Evolutionary conservation across 2,797 vertebrate species (phyloP), one percentile per base, ranked within the genome.

Genomic region (Epinephelus coioides): DNA sequence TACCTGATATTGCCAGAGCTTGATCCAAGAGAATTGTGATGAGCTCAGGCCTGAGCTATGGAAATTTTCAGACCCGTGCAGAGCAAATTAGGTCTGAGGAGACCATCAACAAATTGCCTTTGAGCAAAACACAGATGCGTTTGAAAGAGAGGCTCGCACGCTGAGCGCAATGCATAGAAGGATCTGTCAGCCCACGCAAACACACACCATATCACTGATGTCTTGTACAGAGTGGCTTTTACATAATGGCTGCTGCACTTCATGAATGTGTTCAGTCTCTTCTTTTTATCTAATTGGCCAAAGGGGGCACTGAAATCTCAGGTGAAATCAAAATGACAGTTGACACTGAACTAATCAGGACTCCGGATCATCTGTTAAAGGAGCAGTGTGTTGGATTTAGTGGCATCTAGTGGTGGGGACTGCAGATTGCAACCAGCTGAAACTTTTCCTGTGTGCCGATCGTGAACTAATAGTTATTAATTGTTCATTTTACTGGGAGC

Each of bases 31-130:
- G 76, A 79, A 87, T 74, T 71, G 78, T 86, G 72, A 89, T 83
- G 84, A 91, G 86, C 77, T 78, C 59, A 78, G 68, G 65, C 73
- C 69, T 72, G 69, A 73, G 83, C 78, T 68, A 66, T 74, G 73
- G 76, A 88, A 73, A 88, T 90, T 47, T 86, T 74, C 81, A 78
- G 80, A 73, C 64, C 30, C 8, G 44, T 53, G 64, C 69, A 66
- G 81, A 78, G 76, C 75, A 91, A 91, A 93, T 91, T 87, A 89
- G 83, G 89, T 88, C 87, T 88, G 69, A 91, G 71, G 91, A 90
- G 86, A 91, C 84, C 50, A 23, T 73, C 79, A 66, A 89, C 88
- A 90, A 89, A 89, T 86, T 89, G 84, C 70, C 68, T 75, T 43
- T 66, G 69, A 84, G 78, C 73, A 81, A 87, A 87, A 85, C 77